Conservation (phyloP, 2,797 vertebrate species). For the Ctenopoma multispine region DNA sequence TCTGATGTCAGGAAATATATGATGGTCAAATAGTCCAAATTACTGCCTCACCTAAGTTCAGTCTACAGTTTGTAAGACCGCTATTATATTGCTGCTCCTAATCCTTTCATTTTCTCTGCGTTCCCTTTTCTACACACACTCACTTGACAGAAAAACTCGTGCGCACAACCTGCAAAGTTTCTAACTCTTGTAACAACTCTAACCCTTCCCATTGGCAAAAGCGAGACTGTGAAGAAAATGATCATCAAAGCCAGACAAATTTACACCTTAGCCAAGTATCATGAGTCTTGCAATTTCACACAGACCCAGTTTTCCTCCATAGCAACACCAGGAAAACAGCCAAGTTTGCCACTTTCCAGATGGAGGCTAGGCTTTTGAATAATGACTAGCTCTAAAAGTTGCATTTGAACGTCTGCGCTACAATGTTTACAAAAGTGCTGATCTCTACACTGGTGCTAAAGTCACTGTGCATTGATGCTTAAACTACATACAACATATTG, state of each 20-base stretch:
- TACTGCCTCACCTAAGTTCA: constrained; percentile 37
- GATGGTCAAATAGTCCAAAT: constrained; percentile 41
- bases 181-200: constrained; percentile 66
- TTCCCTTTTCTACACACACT: constrained; percentile 39
- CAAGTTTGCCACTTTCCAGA: constrained; percentile 88
- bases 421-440: constrained; percentile 78
- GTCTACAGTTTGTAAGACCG: constrained; percentile 27
- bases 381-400: constrained; percentile 83
- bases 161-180: constrained; percentile 76
- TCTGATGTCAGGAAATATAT: constrained; percentile 34
- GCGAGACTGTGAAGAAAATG: constrained; percentile 76
- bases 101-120: constrained; percentile 12
- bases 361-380: constrained; percentile 84
- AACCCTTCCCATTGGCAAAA: constrained; percentile 71
- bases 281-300: constrained; percentile 85
- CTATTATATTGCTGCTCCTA: constrained; percentile 24
- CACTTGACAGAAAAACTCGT: constrained; percentile 36
- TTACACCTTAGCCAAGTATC: constrained; percentile 86
- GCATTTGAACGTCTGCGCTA: constrained; percentile 75
- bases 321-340: constrained; percentile 84
- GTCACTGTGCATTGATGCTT: constrained; percentile 31
- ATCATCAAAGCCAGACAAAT: constrained; percentile 84
- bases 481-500: constrained; percentile 33
- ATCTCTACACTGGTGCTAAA: constrained; percentile 67
- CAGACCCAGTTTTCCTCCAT: constrained; percentile 82